Conservation (phyloP, 1,140 invertebrate genomes). For the Acyrthosiphon pisum region DNA sequence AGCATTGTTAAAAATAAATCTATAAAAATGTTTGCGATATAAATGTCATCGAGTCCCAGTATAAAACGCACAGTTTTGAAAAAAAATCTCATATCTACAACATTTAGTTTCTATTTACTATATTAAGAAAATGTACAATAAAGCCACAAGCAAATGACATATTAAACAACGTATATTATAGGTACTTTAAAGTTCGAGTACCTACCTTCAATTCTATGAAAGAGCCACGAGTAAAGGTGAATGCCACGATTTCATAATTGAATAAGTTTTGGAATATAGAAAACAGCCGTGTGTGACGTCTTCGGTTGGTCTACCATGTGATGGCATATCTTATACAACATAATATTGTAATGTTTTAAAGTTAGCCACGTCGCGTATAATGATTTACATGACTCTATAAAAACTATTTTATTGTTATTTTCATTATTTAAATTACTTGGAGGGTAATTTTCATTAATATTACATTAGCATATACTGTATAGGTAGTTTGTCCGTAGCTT, state of each 20-base stretch:
- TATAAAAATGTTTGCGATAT: neutral
- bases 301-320: neutral
- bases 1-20: neutral
- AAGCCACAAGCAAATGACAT: neutral
- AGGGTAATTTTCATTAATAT: neutral
- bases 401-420: neutral
- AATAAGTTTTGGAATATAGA: neutral
- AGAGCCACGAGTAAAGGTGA: neutral
- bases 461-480: constrained; percentile 18
- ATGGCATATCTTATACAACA: neutral
- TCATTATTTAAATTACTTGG: neutral
- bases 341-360: neutral
- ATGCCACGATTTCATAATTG: neutral
- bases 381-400: neutral
- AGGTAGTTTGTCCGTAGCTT: neutral
- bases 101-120: neutral
- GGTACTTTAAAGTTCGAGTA: neutral
- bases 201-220: neutral
- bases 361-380: neutral
- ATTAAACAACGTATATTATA: neutral
- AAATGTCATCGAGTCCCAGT: no score
- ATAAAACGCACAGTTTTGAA: neutral
- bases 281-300: neutral
- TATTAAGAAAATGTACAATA: neutral
- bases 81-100: neutral